Evolutionary conservation across 1,140 invertebrate species (phyloP), one percentile per base, ranked within the genome.

Genomic region (Drosophila repleta): DNA sequence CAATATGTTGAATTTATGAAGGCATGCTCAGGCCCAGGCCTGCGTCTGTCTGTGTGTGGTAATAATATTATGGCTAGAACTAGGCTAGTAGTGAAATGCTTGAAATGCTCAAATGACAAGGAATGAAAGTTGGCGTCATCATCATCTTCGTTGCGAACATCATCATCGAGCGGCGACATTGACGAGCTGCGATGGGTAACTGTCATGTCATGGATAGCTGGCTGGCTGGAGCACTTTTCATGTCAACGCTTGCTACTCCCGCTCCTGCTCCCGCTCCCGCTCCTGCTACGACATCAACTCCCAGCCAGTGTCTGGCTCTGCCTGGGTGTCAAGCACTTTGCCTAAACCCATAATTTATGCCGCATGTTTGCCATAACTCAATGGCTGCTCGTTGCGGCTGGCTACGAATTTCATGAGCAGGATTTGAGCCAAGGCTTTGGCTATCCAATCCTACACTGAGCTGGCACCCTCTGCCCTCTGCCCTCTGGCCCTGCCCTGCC

Each of bases 281-380:
- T 18, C 43, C 60, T 24, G 32, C 49, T 35, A 7, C 3, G 29
- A 17, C 39, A 35, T 32, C 32, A 26, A 18, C 63, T 46, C 56
- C 39, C 62, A 68, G 15, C 39, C 4, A 17, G 2, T 17, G 17
- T 21, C 43, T 46, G 17, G 4, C 17, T 49, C 55, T 46, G 35
- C 68, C 57, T 48, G 62, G 67, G 60, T 53, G 62, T 67, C 56
- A 53, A 52, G 48, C 62, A 65, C 63, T 71, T 24, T 73, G 56
- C 75, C 58, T 43, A 64, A 78, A 74, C 65, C 72, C 79, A 88
- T 88, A 88, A 87, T 87, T 87, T 87, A 88, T 87, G 79, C 83
- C 72, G 83, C 83, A 87, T 87, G 83, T 76, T 87, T 87, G 83
- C 83, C 83, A 87, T 87, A 87, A 87, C 79, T 87, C 83, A 87